phyloP scores from a whole-genome alignment of 1,140 invertebrate genomes.

The Littorina saxatilis region DNA sequence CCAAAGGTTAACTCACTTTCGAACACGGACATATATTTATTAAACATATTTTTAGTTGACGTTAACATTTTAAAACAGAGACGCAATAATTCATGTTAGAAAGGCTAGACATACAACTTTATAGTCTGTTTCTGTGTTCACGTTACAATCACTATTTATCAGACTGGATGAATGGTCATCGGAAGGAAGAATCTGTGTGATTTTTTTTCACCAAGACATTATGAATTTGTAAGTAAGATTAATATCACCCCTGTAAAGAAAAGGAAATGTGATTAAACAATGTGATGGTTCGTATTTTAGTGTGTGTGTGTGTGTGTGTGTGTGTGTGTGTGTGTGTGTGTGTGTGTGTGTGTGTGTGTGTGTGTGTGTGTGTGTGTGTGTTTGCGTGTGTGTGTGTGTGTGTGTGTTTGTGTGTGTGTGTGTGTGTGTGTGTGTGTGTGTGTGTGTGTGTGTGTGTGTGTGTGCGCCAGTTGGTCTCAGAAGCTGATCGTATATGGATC shows the following conservation, averaged over 20 bases:
- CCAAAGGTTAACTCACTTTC: background rate
- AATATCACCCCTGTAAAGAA: too few relatives aligned
- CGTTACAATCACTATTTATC: too few relatives aligned
- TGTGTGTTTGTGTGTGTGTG: conserved; percentile 19
- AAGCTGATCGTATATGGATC: too few relatives aligned
- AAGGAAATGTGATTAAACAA: too few relatives aligned
- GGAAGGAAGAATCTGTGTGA: too few relatives aligned
- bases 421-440: conserved; percentile 18
- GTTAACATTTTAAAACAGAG: too few relatives aligned
- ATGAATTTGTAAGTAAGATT: too few relatives aligned
- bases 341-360: conserved; percentile 26
- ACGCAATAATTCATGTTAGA: too few relatives aligned
- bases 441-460: background rate
- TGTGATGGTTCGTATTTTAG: background rate
- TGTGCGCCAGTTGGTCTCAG: background rate
- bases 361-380: conserved; percentile 6
- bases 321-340: conserved; percentile 25
- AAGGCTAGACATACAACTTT: too few relatives aligned
- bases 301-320: conserved; percentile 23
- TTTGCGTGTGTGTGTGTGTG: conserved; percentile 17
- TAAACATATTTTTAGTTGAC: too few relatives aligned
- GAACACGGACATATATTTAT: background rate
- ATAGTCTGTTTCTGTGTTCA: too few relatives aligned
- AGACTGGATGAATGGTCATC: background rate
- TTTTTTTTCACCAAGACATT: too few relatives aligned